Percentiles rank a stretch among this genome's conserved stretches.
phyloP scores from a whole-genome alignment of 2,113 vertebrate species.

The Micronycteris hirsuta region DNA sequence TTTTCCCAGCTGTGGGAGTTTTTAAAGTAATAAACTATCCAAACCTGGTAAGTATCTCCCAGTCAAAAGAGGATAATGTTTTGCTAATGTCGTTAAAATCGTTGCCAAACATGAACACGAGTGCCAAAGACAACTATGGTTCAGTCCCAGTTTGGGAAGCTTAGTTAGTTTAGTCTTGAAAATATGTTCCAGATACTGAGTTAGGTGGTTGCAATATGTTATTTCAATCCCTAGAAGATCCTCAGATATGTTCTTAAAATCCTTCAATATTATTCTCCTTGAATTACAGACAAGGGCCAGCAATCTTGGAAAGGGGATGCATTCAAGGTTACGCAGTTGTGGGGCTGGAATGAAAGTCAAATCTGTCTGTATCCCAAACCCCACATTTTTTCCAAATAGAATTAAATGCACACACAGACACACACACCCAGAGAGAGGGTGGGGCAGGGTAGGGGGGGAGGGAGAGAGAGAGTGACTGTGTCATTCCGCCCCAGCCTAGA shows the following conservation, averaged over 20 bases:
- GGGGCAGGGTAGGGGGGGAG: neutral
- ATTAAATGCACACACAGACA: no score
- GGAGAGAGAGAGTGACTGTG: neutral
- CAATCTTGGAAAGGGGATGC: neutral
- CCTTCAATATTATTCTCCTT: neutral
- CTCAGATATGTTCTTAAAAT: neutral
- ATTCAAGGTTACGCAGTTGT: neutral
- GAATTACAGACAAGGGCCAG: neutral
- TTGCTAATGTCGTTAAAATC: neutral
- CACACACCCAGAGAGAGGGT: neutral
- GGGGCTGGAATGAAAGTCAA: neutral
- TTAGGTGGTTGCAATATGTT: neutral
- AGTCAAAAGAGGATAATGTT: neutral
- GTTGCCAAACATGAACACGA: neutral
- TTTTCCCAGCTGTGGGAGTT: neutral
- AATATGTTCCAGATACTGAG: neutral
- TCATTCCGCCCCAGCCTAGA: neutral
- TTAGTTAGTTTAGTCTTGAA: neutral
- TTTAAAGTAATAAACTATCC: neutral
- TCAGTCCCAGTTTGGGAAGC: neutral
- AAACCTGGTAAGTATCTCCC: neutral
- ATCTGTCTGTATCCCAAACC: neutral
- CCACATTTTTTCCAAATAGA: neutral
- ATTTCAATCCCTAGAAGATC: neutral
- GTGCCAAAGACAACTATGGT: neutral